A percentile compares a stretch with the other conserved stretches of the same genome.
Evolutionary conservation across 2,888 invertebrate species (phyloP).

Genomic region (Ditylenchus weischeri): DNA sequence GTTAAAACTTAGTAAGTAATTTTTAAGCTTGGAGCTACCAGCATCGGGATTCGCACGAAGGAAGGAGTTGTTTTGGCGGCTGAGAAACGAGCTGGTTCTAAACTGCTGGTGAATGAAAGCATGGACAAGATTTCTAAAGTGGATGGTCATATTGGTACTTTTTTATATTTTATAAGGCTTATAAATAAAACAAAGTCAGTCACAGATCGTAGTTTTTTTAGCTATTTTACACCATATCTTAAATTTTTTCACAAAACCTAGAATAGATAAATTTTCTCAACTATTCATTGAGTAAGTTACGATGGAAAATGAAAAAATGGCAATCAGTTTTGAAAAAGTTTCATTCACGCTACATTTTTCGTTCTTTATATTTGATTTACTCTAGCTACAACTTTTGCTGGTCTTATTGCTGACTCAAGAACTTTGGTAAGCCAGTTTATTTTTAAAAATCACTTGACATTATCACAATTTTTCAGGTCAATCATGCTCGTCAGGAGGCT

Average conservation of each 20-base stretch:
- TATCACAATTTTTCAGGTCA: conserved; percentile 64
- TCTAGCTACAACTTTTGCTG: conserved; percentile 61
- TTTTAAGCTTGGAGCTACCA: conserved; percentile 82
- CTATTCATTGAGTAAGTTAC: no score
- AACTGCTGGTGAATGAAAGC: conserved; percentile 90
- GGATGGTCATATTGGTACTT: conserved; percentile 82
- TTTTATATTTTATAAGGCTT: background rate
- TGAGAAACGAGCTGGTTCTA: conserved; percentile 93
- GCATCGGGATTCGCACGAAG: conserved; percentile 90
- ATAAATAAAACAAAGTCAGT: no score
- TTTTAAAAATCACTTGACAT: no score
- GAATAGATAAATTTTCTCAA: no score
- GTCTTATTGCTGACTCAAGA: conserved; percentile 94
- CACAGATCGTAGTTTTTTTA: no score
- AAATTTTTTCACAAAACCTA: background rate
- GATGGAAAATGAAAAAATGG: no score
- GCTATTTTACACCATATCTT: no score
- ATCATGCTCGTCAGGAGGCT: conserved; percentile 89
- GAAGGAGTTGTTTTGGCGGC: conserved; percentile 96
- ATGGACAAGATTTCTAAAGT: conserved; percentile 99
- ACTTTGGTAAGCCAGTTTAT: conserved; percentile 69
- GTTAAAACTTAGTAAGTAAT: background rate
- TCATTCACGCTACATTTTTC: no score
- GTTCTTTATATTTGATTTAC: no score
- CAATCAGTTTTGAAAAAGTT: no score